Evolutionary conservation across 2,888 invertebrate genomes (phyloP), one percentile per base, ranked within the genome.

Genomic region (Cephalotes varians): DNA sequence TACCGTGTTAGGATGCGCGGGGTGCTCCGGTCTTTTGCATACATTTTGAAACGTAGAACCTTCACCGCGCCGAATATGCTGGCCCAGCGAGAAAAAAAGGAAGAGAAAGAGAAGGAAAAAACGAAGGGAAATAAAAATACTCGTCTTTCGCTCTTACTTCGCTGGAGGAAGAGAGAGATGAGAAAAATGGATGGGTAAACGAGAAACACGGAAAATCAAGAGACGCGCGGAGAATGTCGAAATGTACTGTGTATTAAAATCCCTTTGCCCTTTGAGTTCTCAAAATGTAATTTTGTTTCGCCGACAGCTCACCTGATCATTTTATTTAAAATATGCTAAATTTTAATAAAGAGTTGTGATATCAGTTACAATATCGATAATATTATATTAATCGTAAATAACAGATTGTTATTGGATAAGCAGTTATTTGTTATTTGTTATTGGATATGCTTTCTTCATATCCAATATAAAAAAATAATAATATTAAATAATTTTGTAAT

Each of bases 21-120:
- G 91, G 91, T 92, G 92, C 92, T 88, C 90, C 87, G 92, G 93
- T 93, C 93, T 94, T 94, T 94, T 94, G 93, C 94, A 94, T 94
- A 94, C 92, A 94, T 94, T 94, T 94, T 92, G 91, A 93, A 94
- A 93, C 92, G 91, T 90, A 91, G 92, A 92, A 89, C 92, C 89
- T n/a, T 86, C 86, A 83, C 87, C 90, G 88, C 89, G 86, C 90
- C 92, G 90, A 93, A 93, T 93, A 92, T 92, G 92, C 92, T 90
- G 89, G 90, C 90, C 90, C 90, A 77, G 85, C 83, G 81, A 80
- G 85, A 82, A 84, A 88, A 88, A 84, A 87, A 64, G 74, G 10
- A 47, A 81, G 73, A 81, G 82, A 77, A 79, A 67, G 65, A 21
- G 37, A 54, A 9, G 21, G 25, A 40, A 58, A 67, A 49, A 60